Base-by-base conservation (phyloP, 1,140 invertebrate species). In the Danaus melanippus region DNA sequence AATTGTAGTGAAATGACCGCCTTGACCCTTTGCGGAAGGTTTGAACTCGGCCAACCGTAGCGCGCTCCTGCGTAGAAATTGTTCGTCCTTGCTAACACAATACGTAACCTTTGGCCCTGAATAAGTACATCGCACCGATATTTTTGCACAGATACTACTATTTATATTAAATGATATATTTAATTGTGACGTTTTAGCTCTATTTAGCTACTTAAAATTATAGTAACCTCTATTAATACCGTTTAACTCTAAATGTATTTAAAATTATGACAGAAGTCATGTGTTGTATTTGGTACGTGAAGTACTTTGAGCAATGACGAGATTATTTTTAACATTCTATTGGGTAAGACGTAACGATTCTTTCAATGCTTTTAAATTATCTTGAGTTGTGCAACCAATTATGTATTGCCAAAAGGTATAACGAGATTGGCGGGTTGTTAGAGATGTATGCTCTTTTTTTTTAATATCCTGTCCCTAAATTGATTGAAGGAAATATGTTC, bases 21-120 rank as follows among this genome's bases (percentile, higher is more conserved):
- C 83, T 84, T 86, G 83, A 85, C 82, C 82, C 72, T 71, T 83
- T 54, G 76, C 83, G 83, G 83, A 86, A 86, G 83, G 64, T 64
- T 69, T 53, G 69, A 69, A 74, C 42, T 50, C 75, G 62, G 46
- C 58, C 75, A 67, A 79, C 63, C 78, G 72, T 55, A 69, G 71
- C 78, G 66, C 40, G 61, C 71, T 82, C 77, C 79, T 80, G 78
- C 80, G 80, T 76, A 84, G 80, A 86, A 82, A 84, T 74, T 72
- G 76, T 73, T 71, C 79, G 83, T 83, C 83, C 79, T 86, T 86
- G 83, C 65, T 60, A 51, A 50, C 53, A 75, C 67, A 75, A 69
- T 68, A 60, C 47, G 50, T 76, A 64, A 79, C 76, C 78, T 84
- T 77, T 82, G 62, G 61, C 79, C 76, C 68, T 77, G 61, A 69